phyloP scores from a whole-genome alignment of 2,113 vertebrate species.

The Vidua macroura region DNA sequence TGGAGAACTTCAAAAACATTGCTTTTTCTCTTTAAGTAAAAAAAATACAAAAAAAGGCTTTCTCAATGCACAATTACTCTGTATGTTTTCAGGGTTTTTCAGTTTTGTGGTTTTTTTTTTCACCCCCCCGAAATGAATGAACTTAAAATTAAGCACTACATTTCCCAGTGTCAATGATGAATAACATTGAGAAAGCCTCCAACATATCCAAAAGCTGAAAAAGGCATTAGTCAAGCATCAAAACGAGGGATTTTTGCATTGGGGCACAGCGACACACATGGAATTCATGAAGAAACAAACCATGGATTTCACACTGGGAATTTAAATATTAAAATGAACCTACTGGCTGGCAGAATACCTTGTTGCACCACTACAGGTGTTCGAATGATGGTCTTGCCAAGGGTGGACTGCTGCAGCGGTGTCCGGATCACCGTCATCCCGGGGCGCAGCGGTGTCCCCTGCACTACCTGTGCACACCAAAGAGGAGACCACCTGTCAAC shows the following conservation, averaged over 20 bases:
- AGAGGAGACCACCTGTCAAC: neutral
- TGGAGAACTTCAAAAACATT: neutral
- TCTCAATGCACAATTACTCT: neutral
- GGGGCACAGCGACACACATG: neutral
- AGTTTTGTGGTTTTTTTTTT: neutral
- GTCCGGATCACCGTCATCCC: conserved; percentile 92
- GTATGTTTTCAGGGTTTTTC: neutral
- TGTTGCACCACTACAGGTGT: conserved; percentile 92
- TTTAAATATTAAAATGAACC: conserved; percentile 51
- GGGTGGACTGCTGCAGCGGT: conserved; percentile 83
- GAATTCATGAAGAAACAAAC: conserved; percentile 2
- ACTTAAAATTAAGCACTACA: neutral
- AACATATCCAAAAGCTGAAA: neutral
- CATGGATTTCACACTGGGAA: conserved; percentile 6
- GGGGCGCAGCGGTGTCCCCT: conserved; percentile 85
- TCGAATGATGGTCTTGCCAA: conserved; percentile 90
- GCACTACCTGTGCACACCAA: conserved; percentile 78
- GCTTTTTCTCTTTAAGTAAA: neutral
- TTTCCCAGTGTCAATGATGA: neutral
- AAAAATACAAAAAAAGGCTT: neutral
- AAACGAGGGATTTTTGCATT: neutral
- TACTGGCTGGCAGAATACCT: conserved; percentile 79
- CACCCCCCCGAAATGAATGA: neutral
- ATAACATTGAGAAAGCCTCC: neutral
- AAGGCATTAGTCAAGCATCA: neutral